These are phyloP conservation scores for Danio kyathit DNA, from an alignment of 2,797 vertebrate genomes.

Conservation along the genomic window DNA sequence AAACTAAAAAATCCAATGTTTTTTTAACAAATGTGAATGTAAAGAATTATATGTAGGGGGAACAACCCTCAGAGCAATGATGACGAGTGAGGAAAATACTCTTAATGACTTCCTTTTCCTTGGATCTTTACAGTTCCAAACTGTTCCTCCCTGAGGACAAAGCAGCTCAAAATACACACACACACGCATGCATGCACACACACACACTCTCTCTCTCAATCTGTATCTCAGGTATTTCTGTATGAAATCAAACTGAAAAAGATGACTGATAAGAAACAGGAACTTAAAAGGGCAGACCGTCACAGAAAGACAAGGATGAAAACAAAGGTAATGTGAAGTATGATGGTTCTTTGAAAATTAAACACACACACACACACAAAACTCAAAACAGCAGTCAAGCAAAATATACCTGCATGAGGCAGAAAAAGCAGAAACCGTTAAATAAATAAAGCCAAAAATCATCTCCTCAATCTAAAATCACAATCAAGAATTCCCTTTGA, in stretches of 20 bases:
- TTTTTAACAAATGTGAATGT: background rate
- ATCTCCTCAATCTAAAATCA: slow-evolving; percentile 5
- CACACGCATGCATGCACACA: background rate
- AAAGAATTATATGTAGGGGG: background rate
- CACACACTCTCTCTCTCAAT: background rate
- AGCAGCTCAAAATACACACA: slow-evolving; percentile 9
- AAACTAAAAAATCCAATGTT: background rate
- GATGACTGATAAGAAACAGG: slow-evolving; percentile 3
- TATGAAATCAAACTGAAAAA: slow-evolving; percentile 1
- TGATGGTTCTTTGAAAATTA: background rate
- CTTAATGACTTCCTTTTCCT: slow-evolving; percentile 52
- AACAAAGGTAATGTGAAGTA: background rate
- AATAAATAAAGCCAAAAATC: background rate
- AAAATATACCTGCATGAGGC: background rate
- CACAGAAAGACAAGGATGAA: background rate
- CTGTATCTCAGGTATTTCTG: background rate
- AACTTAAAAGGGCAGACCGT: background rate
- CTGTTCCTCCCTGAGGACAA: background rate
- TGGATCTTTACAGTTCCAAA: slow-evolving; percentile 35
- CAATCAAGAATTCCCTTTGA: background rate
- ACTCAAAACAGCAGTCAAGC: background rate
- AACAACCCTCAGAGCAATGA: slow-evolving; percentile 24
- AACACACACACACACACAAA: too few species aligned
- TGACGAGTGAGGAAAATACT: slow-evolving; percentile 26
- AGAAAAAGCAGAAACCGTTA: background rate